Conservation (phyloP, 92 coral and sea anemone genomes). For the Palythoa grandis region DNA sequence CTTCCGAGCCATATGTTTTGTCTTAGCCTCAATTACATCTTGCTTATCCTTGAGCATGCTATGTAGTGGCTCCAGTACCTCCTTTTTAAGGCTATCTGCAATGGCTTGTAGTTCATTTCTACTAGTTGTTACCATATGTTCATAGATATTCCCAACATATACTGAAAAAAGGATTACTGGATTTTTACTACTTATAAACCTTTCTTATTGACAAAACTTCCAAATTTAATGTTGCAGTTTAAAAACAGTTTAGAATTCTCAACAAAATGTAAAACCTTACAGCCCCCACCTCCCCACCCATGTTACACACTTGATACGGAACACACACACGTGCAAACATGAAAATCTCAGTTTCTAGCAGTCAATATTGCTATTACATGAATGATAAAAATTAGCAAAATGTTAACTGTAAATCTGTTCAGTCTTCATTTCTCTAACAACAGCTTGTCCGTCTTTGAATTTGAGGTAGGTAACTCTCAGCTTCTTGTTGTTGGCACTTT, state of each 20-base stretch:
- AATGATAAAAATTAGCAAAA: constrained; percentile 4
- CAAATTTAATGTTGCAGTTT: background rate
- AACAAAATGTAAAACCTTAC: background rate
- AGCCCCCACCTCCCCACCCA: background rate
- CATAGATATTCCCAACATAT: constrained; percentile 58
- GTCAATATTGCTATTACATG: background rate
- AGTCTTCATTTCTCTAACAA: constrained; percentile 47
- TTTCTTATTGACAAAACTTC: background rate
- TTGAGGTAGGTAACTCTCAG: constrained; percentile 46
- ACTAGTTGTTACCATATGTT: constrained; percentile 29
- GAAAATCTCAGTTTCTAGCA: background rate
- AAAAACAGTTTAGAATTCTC: background rate
- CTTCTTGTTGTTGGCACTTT: background rate
- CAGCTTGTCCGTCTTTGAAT: constrained; percentile 50
- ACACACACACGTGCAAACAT: background rate
- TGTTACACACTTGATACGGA: background rate
- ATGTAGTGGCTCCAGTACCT: constrained; percentile 56
- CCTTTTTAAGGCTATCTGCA: constrained; percentile 35
- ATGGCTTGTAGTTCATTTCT: constrained; percentile 43
- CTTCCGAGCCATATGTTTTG: constrained; percentile 33
- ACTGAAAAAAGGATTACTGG: constrained; percentile 21
- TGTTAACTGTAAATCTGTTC: constrained; percentile 40
- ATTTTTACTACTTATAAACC: background rate
- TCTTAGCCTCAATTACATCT: constrained; percentile 43
- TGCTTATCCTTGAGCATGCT: constrained; percentile 51